These are phyloP conservation scores for Ameiurus melas DNA, from an alignment of 2,113 vertebrate genomes.

Conservation along the genomic window DNA sequence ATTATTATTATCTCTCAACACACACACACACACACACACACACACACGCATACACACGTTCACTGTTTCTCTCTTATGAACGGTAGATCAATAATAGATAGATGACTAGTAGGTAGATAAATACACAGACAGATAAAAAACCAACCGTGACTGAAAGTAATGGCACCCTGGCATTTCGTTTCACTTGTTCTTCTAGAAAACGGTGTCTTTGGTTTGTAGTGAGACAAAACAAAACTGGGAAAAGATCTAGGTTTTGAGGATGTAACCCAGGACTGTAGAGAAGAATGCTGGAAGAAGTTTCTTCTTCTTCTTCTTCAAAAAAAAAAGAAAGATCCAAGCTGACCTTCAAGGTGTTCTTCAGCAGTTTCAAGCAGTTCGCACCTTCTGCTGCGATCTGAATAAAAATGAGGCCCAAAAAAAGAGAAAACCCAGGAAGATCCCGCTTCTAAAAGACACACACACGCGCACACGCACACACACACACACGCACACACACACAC, in stretches of 20 bases:
- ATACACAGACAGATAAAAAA: background rate
- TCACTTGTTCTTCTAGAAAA: background rate
- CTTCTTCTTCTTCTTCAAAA: no score
- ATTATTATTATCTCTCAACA: background rate
- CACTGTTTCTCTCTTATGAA: background rate
- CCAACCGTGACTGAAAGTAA: background rate
- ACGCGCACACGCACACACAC: background rate
- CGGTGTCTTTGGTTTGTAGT: background rate
- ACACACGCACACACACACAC: conserved; percentile 3
- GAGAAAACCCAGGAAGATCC: background rate
- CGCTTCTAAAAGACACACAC: background rate
- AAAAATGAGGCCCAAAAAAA: background rate
- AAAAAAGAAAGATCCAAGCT: background rate
- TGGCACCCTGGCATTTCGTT: background rate
- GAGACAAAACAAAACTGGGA: background rate
- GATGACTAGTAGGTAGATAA: background rate
- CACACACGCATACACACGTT: background rate
- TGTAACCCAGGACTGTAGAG: background rate
- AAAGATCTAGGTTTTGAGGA: background rate
- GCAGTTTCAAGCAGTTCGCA: background rate
- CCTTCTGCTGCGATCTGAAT: background rate
- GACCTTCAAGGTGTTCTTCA: conserved; percentile 1
- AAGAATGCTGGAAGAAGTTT: background rate
- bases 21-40: background rate
- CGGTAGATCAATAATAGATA: background rate